A percentile compares a stretch with the other conserved stretches of the same genome.
phyloP scores from a whole-genome alignment of 2,113 vertebrate genomes.

The Plecturocebus donacophilus region DNA sequence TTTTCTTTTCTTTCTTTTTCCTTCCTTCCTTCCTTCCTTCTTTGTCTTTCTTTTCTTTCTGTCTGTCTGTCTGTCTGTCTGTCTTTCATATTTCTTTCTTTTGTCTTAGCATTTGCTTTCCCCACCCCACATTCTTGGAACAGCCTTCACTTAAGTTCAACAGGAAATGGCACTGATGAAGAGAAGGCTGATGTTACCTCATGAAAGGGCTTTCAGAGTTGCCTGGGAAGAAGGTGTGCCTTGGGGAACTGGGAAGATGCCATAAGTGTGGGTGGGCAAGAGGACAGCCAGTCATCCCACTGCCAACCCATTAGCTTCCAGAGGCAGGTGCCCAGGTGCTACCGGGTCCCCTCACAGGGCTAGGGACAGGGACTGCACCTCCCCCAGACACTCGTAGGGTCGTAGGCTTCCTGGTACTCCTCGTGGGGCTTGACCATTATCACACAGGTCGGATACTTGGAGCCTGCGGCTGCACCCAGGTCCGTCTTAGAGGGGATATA shows the following conservation, averaged over 20 bases:
- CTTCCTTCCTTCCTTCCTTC: no score
- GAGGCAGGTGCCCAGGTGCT: not conserved
- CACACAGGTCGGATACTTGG: constrained; percentile 96
- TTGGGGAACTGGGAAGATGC: not conserved
- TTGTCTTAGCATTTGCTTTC: constrained; percentile 62
- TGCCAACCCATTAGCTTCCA: not conserved
- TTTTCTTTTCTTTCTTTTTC: no score
- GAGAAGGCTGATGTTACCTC: not conserved
- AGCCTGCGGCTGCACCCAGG: constrained; percentile 92
- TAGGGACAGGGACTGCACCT: constrained; percentile 90
- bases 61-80: no score
- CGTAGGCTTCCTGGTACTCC: constrained; percentile 93
- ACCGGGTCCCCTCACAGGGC: constrained; percentile 79
- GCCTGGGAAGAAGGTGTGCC: not conserved
- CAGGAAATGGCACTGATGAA: not conserved
- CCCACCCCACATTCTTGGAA: not conserved
- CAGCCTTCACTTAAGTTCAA: not conserved
- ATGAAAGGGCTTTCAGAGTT: not conserved
- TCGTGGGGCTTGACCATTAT: constrained; percentile 95
- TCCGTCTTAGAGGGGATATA: constrained; percentile 98
- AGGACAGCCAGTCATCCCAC: not conserved
- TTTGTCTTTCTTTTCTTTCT: no score
- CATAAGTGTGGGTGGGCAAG: not conserved
- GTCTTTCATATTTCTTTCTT: no score
- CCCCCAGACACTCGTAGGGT: constrained; percentile 92